These are phyloP conservation scores for Rhorus exstirpatorius DNA, from an alignment of 2,888 invertebrate genomes.

Conservation along the genomic window DNA sequence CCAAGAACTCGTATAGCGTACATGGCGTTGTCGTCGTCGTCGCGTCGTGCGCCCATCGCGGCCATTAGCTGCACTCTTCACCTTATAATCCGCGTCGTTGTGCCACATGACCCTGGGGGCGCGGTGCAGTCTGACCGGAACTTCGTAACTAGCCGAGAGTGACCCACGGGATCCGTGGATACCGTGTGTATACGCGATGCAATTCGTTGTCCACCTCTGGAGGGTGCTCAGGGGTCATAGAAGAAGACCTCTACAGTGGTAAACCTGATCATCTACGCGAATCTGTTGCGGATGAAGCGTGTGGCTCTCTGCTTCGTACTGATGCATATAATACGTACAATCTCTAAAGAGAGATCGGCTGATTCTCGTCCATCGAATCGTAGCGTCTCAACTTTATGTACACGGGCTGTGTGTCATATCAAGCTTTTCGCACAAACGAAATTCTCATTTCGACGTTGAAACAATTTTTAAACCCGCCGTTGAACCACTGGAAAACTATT, in stretches of 20 bases:
- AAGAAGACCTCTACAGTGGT: conserved; percentile 21
- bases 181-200: conserved; percentile 16
- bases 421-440: background rate
- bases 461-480: no score
- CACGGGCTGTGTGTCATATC: background rate
- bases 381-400: background rate
- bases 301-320: conserved; percentile 23
- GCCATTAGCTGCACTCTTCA: conserved; percentile 80
- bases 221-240: conserved; percentile 33
- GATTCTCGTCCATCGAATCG: conserved; percentile 5
- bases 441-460: background rate
- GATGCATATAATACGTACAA: conserved; percentile 3
- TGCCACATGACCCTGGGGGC: conserved; percentile 76
- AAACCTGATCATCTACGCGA: conserved; percentile 51
- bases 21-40: conserved; percentile 47
- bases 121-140: conserved; percentile 78
- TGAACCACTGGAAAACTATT: no score
- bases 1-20: conserved; percentile 74
- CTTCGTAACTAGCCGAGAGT: conserved; percentile 47
- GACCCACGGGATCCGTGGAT: conserved; percentile 1
- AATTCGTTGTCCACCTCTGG: conserved; percentile 24
- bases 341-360: conserved; percentile 66
- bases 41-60: conserved; percentile 54
- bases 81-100: conserved; percentile 78
- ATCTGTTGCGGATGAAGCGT: conserved; percentile 59